Base-by-base conservation (phyloP, 2,113 vertebrate species). In the Lasiurus borealis region DNA sequence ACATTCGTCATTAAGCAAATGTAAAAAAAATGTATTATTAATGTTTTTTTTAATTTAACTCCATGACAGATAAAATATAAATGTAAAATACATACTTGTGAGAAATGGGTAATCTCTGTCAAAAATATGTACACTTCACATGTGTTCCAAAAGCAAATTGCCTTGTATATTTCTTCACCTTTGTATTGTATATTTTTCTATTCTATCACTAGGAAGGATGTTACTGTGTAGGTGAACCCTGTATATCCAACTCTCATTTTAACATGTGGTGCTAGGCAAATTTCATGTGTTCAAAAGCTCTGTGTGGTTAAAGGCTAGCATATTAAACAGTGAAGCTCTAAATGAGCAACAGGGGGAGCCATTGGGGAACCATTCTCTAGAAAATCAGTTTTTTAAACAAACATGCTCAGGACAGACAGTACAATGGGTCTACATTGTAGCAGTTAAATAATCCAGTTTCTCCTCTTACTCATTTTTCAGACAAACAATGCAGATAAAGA, bases 401-500 rank as follows among this genome's bases (percentile, higher is more conserved):
- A 44, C 68, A 64, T 95, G 77, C 5, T 19, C 54, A 52, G 27
- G 13, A 62, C 2, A 76, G 16, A 54, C 2, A 72, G 16, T 46
- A 36, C 6, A 54, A 82, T 66, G 3, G 0, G 18, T 19, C 27
- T 59, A 91, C 72, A 36, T 23, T 50, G 8, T 62, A 54, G 15
- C 12, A 48, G 54, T 85, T 77, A 73, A 91, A 88, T 88, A 82
- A 95, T 62, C 18, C 12, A 69, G 19, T 40, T 90, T 90, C 71
- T 57, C 23, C 27, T 77, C 83, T 44, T 36, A 89, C 6, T 85
- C 40, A 87, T 52, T 62, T 88, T 80, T 52, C 21, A 85, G 77
- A 69, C 6, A 85, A 87, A 12, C 93, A 89, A 88, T 78, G 36
- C 57, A 95, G 73, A 31, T 54, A 91, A 66, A 93, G 6, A 76